These are phyloP conservation scores for Gallinago media DNA, from an alignment of 2,113 vertebrate species.

Conservation along the genomic window DNA sequence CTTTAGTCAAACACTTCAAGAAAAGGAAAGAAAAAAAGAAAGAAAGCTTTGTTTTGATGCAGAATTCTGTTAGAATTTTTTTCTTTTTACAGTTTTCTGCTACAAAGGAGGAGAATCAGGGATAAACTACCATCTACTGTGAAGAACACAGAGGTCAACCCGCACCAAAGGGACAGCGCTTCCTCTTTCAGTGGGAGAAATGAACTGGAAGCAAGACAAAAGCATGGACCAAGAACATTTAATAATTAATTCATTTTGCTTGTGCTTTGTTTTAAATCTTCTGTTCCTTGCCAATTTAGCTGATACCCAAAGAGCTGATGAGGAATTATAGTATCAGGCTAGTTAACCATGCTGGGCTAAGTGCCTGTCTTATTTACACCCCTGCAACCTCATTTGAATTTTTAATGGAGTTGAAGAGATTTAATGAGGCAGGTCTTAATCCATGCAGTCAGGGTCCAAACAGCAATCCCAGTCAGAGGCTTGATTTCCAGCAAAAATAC, in stretches of 20 bases:
- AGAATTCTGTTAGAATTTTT: background rate
- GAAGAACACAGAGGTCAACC: background rate
- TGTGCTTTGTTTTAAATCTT: background rate
- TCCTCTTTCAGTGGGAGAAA: background rate
- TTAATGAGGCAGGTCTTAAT: constrained; percentile 29
- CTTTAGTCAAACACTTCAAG: background rate
- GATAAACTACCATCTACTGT: background rate
- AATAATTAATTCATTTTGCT: background rate
- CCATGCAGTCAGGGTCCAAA: background rate
- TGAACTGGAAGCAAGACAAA: background rate
- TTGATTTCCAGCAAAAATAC: background rate
- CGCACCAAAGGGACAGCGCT: background rate
- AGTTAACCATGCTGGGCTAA: constrained; percentile 28
- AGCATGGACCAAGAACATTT: background rate
- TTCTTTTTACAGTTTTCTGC: background rate
- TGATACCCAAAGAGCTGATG: background rate
- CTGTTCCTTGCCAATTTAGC: background rate
- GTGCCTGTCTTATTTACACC: constrained; percentile 25
- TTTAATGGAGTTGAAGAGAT: constrained; percentile 31
- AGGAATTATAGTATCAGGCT: background rate
- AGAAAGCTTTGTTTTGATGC: background rate
- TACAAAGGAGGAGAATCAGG: background rate
- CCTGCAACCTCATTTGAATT: constrained; percentile 32
- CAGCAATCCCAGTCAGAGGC: background rate
- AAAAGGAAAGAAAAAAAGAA: background rate